Evolutionary conservation across 2,797 vertebrate genomes (phyloP), one percentile per base, ranked within the genome.

Genomic region (Hemibagrus guttatus): DNA sequence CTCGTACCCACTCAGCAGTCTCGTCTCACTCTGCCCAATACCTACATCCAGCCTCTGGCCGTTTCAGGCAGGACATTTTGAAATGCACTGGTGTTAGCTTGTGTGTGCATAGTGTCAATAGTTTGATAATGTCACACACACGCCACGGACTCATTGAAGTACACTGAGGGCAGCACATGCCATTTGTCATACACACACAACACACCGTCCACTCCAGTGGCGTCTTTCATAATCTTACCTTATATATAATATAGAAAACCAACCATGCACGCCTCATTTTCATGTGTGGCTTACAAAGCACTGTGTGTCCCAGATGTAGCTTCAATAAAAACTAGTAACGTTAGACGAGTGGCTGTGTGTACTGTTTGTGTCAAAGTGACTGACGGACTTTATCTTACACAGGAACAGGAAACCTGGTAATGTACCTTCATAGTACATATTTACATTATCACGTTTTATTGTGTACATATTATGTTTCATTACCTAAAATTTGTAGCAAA

Each of bases 91-190:
- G 75, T 96, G 94, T 94, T 87, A 90, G 92, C 93, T 95, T 94
- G 83, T 75, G 69, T 66, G 84, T 68, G 52, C 52, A 76, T 91
- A 91, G 87, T 84, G 88, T 85, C 64, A 56, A 86, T 93, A 92
- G 90, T 93, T 94, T 92, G 95, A 95, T 91, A 95, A 95, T 94
- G 94, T 96, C 82, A 64, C 86, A 96, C 95, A 88, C 79, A 96
- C 95, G 95, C 96, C 94, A 96, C 95, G 94, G 94, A 97, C 95
- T 92, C 92, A 76, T 84, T 90, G 52, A 93, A 90, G 91, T 93
- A 90, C 94, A 94, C 91, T 88, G 91, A 86, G 84, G 83, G 85
- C 84, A 78, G 88, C 68, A 85, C 80, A 85, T 90, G 90, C 42
- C 84, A 90, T 49, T 89, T 92, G 84, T 94, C 92, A 72, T 85